phyloP scores from a whole-genome alignment of 1,140 invertebrate species.

The Pseudomyrmex dendroicus region DNA sequence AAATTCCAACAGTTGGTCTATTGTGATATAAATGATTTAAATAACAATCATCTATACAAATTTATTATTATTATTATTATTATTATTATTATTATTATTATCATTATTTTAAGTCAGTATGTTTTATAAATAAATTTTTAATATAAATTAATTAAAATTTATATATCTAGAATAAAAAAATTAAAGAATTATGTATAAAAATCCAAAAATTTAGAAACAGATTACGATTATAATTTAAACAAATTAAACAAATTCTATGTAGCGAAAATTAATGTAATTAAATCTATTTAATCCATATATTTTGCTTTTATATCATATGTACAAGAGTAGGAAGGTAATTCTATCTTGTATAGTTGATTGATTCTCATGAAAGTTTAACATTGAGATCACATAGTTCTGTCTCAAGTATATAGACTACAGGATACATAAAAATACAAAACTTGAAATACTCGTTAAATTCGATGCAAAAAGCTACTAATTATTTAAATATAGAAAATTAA shows the following conservation, averaged over 20 bases:
- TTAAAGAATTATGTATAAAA: too few relatives aligned
- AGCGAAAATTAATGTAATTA: slow-evolving; percentile 35
- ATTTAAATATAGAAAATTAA: slow-evolving; percentile 8
- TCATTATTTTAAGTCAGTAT: too few relatives aligned
- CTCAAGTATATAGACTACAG: not conserved
- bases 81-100: too few relatives aligned
- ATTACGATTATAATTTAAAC: not conserved
- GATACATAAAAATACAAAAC: not conserved
- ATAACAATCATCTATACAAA: not conserved
- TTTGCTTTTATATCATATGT: too few relatives aligned
- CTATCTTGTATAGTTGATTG: slow-evolving; percentile 39
- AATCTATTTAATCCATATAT: slow-evolving; percentile 43
- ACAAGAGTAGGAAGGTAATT: slow-evolving; percentile 54
- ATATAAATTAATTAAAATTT: too few relatives aligned
- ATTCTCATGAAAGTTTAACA: slow-evolving; percentile 45
- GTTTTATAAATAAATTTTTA: too few relatives aligned
- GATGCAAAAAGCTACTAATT: not conserved
- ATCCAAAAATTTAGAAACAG: too few relatives aligned
- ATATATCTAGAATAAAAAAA: too few relatives aligned
- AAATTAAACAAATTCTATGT: not conserved
- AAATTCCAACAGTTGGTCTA: not conserved
- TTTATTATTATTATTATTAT: too few relatives aligned
- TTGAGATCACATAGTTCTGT: not conserved
- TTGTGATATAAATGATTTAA: not conserved
- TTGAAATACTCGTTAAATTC: not conserved